Evolutionary conservation across 1,140 invertebrate species (phyloP).

Genomic region (Cydia pomonella): DNA sequence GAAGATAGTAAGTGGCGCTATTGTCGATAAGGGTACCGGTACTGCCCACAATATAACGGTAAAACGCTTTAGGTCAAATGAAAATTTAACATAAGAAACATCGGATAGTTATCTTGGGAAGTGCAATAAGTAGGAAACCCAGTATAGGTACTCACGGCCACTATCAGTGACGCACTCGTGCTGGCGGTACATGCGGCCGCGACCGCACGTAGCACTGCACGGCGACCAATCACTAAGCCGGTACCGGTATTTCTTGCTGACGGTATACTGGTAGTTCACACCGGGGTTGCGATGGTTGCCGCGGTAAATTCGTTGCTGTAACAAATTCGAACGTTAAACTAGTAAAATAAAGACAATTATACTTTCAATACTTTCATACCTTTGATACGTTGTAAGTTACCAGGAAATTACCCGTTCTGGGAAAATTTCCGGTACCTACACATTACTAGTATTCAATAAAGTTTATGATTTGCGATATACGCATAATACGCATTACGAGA

Average conservation of each 20-base stretch:
- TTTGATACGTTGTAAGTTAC: neutral
- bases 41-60: too few species aligned
- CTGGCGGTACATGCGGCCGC: conserved; percentile 83
- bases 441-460: too few species aligned
- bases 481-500: too few species aligned
- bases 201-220: conserved; percentile 89
- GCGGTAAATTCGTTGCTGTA: conserved; percentile 88
- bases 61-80: too few species aligned
- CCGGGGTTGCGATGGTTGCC: conserved; percentile 90
- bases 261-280: conserved; percentile 90
- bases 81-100: too few species aligned
- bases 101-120: too few species aligned
- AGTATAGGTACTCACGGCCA: conserved; percentile 50
- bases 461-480: too few species aligned
- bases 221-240: conserved; percentile 88
- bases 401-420: too few species aligned
- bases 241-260: conserved; percentile 84
- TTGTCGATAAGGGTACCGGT: too few species aligned
- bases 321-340: neutral
- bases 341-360: neutral
- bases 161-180: conserved; percentile 63
- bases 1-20: too few species aligned
- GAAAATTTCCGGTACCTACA: too few species aligned
- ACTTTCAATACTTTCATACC: neutral
- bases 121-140: too few species aligned